Evolutionary conservation across 2,113 vertebrate species (phyloP), one percentile per base, ranked within the genome.

Genomic region (Suncus etruscus): DNA sequence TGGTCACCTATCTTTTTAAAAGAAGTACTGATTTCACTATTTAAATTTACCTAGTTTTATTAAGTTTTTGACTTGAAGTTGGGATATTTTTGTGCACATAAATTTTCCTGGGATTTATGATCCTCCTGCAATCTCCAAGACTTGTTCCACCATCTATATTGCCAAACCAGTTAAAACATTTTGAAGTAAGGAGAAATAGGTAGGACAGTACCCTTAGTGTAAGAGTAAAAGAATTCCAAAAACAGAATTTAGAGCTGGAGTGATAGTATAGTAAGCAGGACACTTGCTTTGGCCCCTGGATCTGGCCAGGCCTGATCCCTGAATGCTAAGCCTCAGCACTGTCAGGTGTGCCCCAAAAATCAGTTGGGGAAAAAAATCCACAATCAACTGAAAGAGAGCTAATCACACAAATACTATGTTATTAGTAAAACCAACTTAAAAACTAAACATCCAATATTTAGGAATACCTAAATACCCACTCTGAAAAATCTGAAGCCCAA

Each of bases 401-500:
- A 89, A 54, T 72, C n/a, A 82, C 75, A 72, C 18, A 79, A 80
- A 79, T 77, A 51, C 1, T 76, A 14, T 61, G 22, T 31, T 80
- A 80, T 12, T 61, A 93, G 87, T 11, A 24, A 68, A 91, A 81
- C 22, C 45, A 65, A 77, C 8, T 90, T 68, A 91, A 50, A 87
- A 79, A 83, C 22, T 20, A 76, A 70, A 95, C 65, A 16, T 80
- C 39, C 39, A 39, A 39, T 39, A 39, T 39, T 39, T 39, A 39
- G 39, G 39, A 39, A 69, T 18, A 93, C 1, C 29, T 6, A 79
- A 29, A 91, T 39, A 54, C 0, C 24, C 4, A 70, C 22, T 24
- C 63, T 70, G 14, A 73, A 65, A 90, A 94, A 68, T 65, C 47
- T 14, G 16, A 90, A 25, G 27, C 48, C 65, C 75, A 51, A 80